Percentiles rank a stretch among this genome's conserved stretches.
Conservation (phyloP, 2,888 invertebrate species). For the Phyto melanocephala region DNA sequence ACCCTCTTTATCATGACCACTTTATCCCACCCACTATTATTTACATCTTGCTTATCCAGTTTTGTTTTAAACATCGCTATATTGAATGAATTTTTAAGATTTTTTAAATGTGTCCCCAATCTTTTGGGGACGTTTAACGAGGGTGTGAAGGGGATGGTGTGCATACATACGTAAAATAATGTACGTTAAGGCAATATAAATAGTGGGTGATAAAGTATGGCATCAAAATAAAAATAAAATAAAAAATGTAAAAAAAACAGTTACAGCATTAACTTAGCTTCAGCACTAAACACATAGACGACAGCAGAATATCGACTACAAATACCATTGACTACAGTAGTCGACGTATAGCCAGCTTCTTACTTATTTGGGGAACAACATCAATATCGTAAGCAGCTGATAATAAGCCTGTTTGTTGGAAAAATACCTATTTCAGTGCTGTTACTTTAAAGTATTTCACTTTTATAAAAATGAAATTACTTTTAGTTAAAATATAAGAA, state of each 20-base stretch:
- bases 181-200: slow-evolving; percentile 10
- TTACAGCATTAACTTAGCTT: too few species aligned
- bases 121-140: not conserved
- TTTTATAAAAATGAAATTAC: too few species aligned
- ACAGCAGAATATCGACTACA: too few species aligned
- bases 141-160: not conserved
- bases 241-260: not conserved
- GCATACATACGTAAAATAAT: not conserved
- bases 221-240: slow-evolving; percentile 17
- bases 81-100: slow-evolving; percentile 26
- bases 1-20: not conserved
- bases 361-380: too few species aligned
- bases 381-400: too few species aligned
- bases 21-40: not conserved
- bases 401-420: too few species aligned
- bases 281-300: too few species aligned
- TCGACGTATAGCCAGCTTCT: too few species aligned
- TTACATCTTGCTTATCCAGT: not conserved
- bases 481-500: too few species aligned
- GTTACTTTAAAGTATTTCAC: too few species aligned
- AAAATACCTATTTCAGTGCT: too few species aligned
- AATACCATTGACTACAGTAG: too few species aligned
- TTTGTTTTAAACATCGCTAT: not conserved
- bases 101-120: not conserved
- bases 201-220: slow-evolving; percentile 28